Conservation (phyloP, 2,888 invertebrate species). For the Lycophotia porphyrea region DNA sequence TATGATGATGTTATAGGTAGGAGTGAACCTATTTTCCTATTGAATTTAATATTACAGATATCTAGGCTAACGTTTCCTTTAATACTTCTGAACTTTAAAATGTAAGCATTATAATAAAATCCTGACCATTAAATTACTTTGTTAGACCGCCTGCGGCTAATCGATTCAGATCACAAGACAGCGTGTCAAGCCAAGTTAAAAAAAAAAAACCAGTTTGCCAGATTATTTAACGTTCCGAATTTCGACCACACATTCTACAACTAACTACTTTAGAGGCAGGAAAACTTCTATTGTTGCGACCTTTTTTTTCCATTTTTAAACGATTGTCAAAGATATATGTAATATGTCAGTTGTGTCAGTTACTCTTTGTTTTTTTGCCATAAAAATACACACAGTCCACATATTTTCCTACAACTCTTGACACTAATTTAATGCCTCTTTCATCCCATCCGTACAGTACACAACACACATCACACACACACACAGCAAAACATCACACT, state of each 20-base stretch:
- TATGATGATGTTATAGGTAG: neutral
- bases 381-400: neutral
- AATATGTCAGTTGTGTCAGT: neutral
- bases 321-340: neutral
- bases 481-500: too few species aligned
- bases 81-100: neutral
- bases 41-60: neutral
- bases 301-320: neutral
- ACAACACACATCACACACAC: too few species aligned
- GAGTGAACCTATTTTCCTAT: neutral
- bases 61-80: neutral
- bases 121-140: neutral
- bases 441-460: neutral
- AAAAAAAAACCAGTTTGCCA: neutral
- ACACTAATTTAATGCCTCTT: neutral
- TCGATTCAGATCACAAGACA: neutral
- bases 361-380: neutral
- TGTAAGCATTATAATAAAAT: neutral
- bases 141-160: neutral
- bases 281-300: neutral
- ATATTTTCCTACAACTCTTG: neutral
- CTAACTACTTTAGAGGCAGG: neutral
- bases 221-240: neutral
- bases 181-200: slow-evolving; percentile 2
- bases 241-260: neutral